Evolutionary conservation across 2,113 vertebrate genomes (phyloP).

Genomic region (Ctenodactylus gundi): DNA sequence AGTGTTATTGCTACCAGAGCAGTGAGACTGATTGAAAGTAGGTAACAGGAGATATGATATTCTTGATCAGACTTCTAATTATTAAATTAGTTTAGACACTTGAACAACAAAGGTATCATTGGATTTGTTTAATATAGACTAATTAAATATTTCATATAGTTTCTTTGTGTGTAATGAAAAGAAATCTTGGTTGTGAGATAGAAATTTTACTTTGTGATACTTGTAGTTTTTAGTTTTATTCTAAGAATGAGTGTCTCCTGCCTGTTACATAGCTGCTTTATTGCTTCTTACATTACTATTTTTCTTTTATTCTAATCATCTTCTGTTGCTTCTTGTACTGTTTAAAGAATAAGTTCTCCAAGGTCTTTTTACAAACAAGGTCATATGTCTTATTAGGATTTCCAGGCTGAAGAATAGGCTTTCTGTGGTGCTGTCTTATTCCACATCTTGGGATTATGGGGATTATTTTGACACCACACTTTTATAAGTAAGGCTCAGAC

Average conservation of each 20-base stretch:
- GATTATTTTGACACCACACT: conserved; percentile 3
- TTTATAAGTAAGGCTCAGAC: not conserved
- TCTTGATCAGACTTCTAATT: conserved; percentile 33
- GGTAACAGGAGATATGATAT: not conserved
- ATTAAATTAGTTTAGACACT: conserved; percentile 6
- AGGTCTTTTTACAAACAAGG: not conserved
- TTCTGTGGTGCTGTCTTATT: not conserved
- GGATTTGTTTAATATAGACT: conserved; percentile 37
- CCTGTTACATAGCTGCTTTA: not conserved
- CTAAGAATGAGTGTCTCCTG: not conserved
- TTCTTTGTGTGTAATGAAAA: not conserved
- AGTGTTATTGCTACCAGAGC: conserved; percentile 8
- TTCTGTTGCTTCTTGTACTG: not conserved
- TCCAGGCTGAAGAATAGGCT: not conserved
- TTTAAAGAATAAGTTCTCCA: not conserved
- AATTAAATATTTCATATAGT: conserved; percentile 21
- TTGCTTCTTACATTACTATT: not conserved
- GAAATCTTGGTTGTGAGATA: not conserved
- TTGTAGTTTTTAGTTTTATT: not conserved
- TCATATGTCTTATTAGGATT: not conserved
- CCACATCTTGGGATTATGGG: not conserved
- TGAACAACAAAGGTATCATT: not conserved
- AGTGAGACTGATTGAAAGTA: conserved; percentile 23
- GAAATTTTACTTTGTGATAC: not conserved
- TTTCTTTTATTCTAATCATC: not conserved